phyloP scores from a whole-genome alignment of 2,888 invertebrate species.

The Acleris holmiana region DNA sequence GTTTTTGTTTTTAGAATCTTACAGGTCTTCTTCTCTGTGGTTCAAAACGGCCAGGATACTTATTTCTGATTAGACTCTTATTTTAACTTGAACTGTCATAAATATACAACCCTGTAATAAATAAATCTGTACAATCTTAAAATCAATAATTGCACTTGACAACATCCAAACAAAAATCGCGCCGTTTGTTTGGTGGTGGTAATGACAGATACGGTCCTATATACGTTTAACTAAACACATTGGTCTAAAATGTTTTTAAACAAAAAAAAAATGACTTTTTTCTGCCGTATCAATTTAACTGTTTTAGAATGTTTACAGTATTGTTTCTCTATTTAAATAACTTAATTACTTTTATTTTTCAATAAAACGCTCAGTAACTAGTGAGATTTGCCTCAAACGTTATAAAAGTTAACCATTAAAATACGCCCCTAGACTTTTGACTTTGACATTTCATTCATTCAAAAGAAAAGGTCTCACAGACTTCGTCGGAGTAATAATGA shows the following conservation, averaged over 20 bases:
- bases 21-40: conserved; percentile 41
- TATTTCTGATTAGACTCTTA: background rate
- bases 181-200: conserved; percentile 48
- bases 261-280: too few relatives aligned
- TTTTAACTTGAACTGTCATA: background rate
- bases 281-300: too few relatives aligned
- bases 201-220: conserved; percentile 33
- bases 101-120: conserved; percentile 10
- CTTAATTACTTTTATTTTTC: too few relatives aligned
- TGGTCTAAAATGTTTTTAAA: too few relatives aligned
- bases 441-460: conserved; percentile 37
- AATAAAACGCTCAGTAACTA: too few relatives aligned
- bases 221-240: background rate
- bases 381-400: too few relatives aligned
- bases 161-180: conserved; percentile 71
- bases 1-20: conserved; percentile 58
- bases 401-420: conserved; percentile 14
- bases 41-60: conserved; percentile 44
- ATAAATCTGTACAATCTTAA: conserved; percentile 39
- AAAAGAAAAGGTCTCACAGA: conserved; percentile 33
- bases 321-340: too few relatives aligned
- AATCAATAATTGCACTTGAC: conserved; percentile 68
- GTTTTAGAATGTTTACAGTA: too few relatives aligned
- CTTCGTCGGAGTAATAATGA: conserved; percentile 54
- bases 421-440: conserved; percentile 27